A percentile compares a stretch with the other conserved stretches of the same genome.
These are phyloP conservation scores for Pluvialis apricaria DNA, from an alignment of 2,113 vertebrate species.

Conservation along the genomic window DNA sequence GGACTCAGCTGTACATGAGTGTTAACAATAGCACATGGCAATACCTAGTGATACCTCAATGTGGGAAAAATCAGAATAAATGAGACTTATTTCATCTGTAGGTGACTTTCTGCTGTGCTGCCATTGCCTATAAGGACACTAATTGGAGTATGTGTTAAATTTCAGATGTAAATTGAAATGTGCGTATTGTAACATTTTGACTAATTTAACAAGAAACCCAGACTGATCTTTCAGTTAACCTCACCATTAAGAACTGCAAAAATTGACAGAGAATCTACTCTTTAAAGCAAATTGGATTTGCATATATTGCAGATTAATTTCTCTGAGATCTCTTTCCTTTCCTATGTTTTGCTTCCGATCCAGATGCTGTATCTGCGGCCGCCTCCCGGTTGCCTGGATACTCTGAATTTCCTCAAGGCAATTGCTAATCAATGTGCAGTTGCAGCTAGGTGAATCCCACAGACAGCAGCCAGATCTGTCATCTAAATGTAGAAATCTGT, in stretches of 20 bases:
- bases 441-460: conserved; percentile 68
- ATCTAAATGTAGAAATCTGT: conserved; percentile 35
- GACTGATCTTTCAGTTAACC: neutral
- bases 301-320: neutral
- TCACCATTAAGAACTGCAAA: neutral
- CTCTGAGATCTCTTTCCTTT: neutral
- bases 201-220: neutral
- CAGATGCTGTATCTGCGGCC: conserved; percentile 52
- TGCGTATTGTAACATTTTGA: neutral
- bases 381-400: conserved; percentile 64
- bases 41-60: neutral
- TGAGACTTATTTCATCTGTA: neutral
- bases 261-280: neutral
- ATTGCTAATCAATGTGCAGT: conserved; percentile 68
- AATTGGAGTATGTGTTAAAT: neutral
- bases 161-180: neutral
- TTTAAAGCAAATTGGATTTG: neutral
- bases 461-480: conserved; percentile 61
- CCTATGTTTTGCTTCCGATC: conserved; percentile 12
- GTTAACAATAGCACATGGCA: neutral
- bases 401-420: conserved; percentile 66
- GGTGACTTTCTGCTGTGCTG: neutral
- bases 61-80: neutral
- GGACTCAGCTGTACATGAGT: neutral
- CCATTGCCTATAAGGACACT: neutral